These are phyloP conservation scores for Ciconia stormi DNA, from an alignment of 2,113 vertebrate species.

Conservation along the genomic window DNA sequence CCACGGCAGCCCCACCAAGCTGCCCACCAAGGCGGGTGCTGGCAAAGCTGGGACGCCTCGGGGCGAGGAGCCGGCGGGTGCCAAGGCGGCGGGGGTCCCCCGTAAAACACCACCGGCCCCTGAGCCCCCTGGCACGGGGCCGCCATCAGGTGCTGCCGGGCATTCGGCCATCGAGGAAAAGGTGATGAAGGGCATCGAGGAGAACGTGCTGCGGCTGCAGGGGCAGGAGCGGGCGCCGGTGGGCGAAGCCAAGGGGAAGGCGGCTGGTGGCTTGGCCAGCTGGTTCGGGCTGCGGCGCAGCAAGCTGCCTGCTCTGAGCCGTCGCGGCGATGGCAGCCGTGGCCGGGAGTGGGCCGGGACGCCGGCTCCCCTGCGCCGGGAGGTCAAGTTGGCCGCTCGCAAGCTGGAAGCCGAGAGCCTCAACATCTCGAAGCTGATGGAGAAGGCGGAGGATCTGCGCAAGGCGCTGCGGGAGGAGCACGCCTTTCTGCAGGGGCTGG, in stretches of 20 bases:
- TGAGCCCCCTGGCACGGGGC: background rate
- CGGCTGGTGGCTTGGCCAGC: constrained; percentile 88
- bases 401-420: constrained; percentile 86
- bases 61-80: background rate
- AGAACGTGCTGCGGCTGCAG: constrained; percentile 90
- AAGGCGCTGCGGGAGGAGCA: constrained; percentile 92
- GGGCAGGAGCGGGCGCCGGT: constrained; percentile 82
- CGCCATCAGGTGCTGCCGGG: background rate
- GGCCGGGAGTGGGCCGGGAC: constrained; percentile 69
- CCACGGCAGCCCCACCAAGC: constrained; percentile 87
- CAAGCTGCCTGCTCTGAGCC: constrained; percentile 90
- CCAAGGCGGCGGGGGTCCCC: constrained; percentile 64
- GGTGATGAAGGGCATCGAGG: constrained; percentile 97
- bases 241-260: constrained; percentile 86
- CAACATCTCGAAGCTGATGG: constrained; percentile 96
- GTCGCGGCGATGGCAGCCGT: constrained; percentile 81
- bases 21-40: constrained; percentile 80
- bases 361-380: constrained; percentile 78
- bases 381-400: constrained; percentile 75
- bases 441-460: constrained; percentile 91
- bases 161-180: constrained; percentile 95
- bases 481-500: constrained; percentile 85
- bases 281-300: constrained; percentile 95
- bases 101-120: background rate
- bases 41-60: constrained; percentile 47